Evolutionary conservation across 2,797 vertebrate species (phyloP), one percentile per base, ranked within the genome.

Genomic region (Brachymystax lenok): DNA sequence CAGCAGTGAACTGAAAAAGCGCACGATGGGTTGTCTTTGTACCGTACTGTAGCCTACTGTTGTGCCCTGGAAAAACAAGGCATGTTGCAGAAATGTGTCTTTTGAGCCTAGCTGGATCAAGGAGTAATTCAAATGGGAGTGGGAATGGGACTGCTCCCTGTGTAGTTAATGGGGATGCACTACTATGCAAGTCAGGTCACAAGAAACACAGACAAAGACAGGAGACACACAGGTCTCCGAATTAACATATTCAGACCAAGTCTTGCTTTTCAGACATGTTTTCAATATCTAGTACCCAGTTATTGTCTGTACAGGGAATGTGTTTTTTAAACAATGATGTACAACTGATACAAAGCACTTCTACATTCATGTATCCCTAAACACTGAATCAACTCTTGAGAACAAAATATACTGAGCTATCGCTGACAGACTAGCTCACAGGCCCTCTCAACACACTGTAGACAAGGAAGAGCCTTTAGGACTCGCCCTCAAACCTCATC

Each of bases 261-360:
- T 7, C 21, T 10, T 24, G 59, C n/a, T 27, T 63, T 63, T 63
- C 24, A 24, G 73, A 83, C 79, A 21, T 7, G 21, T 13, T 63
- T 66, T 69, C n/a, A 69, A 52, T 83, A 27, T 81, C 19, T 35
- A 79, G 81, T 82, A 28, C 79, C 76, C 75, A 82, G 54, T 86
- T 88, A 73, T 87, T 77, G 40, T 46, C 40, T 89, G 54, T 74
- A 75, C 35, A 17, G 73, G 68, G 74, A 81, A 87, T 87, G 78
- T 84, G 80, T 92, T 92, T 90, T 92, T n/a, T n/a, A n/a, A 59
- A 59, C 56, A 59, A 59, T 21, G 56, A n/a, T 24, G 21, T 63
- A 24, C 12, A 8, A 27, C 8, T 21, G 21, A 27, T 46, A 12
- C 12, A 24, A 27, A 63, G n/a, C 12, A 63, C 59, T 63, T 63